Conservation (phyloP, 2,113 vertebrate genomes). For the Tragelaphus strepsiceros region DNA sequence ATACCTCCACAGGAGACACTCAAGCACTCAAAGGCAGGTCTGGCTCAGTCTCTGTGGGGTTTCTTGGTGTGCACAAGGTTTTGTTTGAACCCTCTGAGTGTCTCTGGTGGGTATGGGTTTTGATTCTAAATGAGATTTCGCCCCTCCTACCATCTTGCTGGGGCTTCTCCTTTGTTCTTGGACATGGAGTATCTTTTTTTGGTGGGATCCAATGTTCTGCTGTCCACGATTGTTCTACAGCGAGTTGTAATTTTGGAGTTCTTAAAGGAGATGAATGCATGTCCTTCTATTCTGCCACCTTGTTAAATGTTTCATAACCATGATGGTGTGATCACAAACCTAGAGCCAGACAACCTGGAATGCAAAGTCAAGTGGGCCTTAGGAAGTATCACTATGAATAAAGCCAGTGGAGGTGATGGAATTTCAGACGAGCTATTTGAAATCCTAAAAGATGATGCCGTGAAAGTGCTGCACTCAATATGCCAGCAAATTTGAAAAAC, state of each 20-base stretch:
- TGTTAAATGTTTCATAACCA: neutral
- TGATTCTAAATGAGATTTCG: neutral
- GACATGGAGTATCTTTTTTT: neutral
- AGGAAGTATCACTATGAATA: neutral
- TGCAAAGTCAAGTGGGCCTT: neutral
- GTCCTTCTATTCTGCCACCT: neutral
- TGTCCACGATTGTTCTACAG: neutral
- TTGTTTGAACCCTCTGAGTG: neutral
- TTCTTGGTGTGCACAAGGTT: neutral
- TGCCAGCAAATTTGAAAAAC: neutral
- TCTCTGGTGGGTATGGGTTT: accelerated
- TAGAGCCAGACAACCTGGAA: neutral
- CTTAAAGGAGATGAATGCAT: neutral
- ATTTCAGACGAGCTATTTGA: neutral
- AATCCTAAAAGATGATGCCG: neutral
- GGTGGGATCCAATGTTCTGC: neutral
- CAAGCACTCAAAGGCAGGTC: neutral
- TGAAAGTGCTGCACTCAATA: neutral
- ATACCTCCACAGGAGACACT: neutral
- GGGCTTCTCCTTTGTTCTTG: neutral
- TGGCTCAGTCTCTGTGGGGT: neutral
- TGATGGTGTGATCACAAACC: neutral
- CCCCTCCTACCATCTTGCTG: neutral
- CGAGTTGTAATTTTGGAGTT: neutral
- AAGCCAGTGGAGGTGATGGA: neutral